Evolutionary conservation across 2,113 vertebrate genomes (phyloP).

Genomic region (Cyrtonyx montezumae): DNA sequence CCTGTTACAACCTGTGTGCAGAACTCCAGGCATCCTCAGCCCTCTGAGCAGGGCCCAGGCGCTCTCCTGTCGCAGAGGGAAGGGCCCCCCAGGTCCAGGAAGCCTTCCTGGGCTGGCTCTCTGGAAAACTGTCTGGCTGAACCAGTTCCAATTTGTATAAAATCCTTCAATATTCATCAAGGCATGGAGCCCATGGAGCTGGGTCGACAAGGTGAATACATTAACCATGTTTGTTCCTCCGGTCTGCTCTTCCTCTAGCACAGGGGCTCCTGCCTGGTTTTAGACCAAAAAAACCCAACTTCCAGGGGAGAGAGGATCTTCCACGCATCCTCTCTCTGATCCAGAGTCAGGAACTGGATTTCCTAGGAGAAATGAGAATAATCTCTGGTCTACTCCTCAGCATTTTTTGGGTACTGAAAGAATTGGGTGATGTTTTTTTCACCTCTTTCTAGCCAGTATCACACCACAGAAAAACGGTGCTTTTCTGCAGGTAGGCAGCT

Average conservation of each 20-base stretch:
- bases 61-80: not conserved
- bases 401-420: not conserved
- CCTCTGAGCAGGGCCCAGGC: not conserved
- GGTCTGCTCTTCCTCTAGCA: not conserved
- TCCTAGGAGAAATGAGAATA: not conserved
- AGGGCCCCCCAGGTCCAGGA: not conserved
- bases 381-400: not conserved
- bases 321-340: too few relatives aligned
- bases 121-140: slow-evolving; percentile 52
- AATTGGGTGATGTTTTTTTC: not conserved
- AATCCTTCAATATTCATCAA: slow-evolving; percentile 66
- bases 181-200: slow-evolving; percentile 37
- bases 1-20: not conserved
- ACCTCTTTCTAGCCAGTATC: not conserved
- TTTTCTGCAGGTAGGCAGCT: not conserved
- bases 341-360: not conserved
- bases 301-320: not conserved
- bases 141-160: slow-evolving; percentile 66
- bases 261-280: not conserved
- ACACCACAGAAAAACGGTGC: not conserved
- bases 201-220: slow-evolving; percentile 26
- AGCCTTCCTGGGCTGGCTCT: slow-evolving; percentile 11
- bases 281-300: not conserved
- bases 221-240: not conserved
- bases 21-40: not conserved